A percentile compares a stretch with the other conserved stretches of the same genome.
phyloP scores from a whole-genome alignment of 1,140 invertebrate species.

The Phthorimaea operculella region DNA sequence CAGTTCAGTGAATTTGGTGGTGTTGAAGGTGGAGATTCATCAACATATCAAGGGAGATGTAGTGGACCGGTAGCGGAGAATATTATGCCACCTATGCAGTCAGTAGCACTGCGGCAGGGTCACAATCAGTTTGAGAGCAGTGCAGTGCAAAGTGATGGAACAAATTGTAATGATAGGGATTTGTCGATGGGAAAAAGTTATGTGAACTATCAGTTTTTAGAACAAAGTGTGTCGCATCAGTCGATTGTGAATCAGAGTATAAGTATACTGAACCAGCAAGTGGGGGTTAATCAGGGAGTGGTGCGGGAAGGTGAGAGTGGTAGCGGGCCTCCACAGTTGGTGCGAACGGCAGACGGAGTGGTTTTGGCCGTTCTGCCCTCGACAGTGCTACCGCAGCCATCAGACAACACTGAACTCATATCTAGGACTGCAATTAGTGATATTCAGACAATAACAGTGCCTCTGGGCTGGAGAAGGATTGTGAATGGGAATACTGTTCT shows the following conservation, averaged over 20 bases:
- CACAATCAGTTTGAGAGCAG: conserved; percentile 46
- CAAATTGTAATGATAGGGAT: conserved; percentile 47
- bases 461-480: conserved; percentile 63
- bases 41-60: conserved; percentile 44
- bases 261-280: conserved; percentile 65
- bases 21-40: conserved; percentile 38
- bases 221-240: conserved; percentile 64
- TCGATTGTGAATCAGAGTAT: conserved; percentile 67
- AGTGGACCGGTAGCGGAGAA: conserved; percentile 28
- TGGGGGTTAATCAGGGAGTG: conserved; percentile 49
- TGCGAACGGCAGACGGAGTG: conserved; percentile 60
- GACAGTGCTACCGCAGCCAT: conserved; percentile 29
- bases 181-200: conserved; percentile 47
- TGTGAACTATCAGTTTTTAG: conserved; percentile 65
- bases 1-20: conserved; percentile 31
- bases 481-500: conserved; percentile 55
- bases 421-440: conserved; percentile 44
- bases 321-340: conserved; percentile 45
- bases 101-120: conserved; percentile 30
- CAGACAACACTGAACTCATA: conserved; percentile 25
- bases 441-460: conserved; percentile 57
- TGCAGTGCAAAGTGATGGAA: conserved; percentile 40
- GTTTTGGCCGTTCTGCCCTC: conserved; percentile 58
- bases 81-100: conserved; percentile 41
- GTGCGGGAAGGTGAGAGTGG: conserved; percentile 43